phyloP scores from a whole-genome alignment of 2,888 invertebrate species.

The Brenthis hecate region DNA sequence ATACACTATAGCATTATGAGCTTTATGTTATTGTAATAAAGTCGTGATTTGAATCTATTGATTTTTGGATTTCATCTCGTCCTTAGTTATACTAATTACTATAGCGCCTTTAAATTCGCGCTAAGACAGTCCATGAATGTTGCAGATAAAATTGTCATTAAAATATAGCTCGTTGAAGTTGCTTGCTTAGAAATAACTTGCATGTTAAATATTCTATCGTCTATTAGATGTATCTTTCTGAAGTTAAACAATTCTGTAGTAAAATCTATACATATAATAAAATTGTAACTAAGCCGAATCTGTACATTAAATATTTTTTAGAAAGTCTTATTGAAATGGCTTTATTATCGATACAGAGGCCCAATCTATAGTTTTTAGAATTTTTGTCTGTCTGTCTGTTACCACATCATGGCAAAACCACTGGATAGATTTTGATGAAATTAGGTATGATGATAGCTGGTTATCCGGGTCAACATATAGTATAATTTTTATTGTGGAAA shows the following conservation, averaged over 20 bases:
- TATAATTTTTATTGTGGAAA: no score
- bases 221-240: background rate
- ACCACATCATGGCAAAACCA: no score
- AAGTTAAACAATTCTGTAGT: background rate
- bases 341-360: no score
- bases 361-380: no score
- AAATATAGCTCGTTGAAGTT: constrained; percentile 39
- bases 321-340: no score
- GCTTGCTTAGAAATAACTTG: constrained; percentile 21
- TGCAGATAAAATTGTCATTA: constrained; percentile 44
- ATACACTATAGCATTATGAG: background rate
- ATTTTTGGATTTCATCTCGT: constrained; percentile 22
- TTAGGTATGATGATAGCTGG: no score
- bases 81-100: constrained; percentile 42
- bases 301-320: no score
- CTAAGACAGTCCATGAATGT: constrained; percentile 45
- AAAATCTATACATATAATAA: no score
- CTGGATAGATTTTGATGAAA: no score
- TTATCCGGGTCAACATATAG: no score
- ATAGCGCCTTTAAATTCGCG: constrained; percentile 45
- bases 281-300: no score
- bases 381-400: no score
- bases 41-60: background rate
- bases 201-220: background rate
- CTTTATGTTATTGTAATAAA: background rate